Evolutionary conservation across 2,888 invertebrate species (phyloP).

Genomic region (Torymus tubicola): DNA sequence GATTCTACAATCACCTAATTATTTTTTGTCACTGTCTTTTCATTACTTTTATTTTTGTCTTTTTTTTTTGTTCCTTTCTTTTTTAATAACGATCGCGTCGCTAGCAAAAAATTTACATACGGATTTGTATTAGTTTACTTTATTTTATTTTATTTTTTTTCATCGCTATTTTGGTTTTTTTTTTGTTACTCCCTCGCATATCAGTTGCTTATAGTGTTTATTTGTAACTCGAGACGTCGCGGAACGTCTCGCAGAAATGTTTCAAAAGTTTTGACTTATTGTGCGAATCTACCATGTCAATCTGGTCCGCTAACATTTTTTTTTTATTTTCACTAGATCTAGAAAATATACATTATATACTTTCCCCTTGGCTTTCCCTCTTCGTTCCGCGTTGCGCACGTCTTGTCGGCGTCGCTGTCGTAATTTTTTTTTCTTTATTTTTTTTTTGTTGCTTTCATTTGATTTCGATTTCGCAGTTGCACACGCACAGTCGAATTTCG

Average conservation of each 20-base stretch:
- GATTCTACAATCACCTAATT: constrained; percentile 13
- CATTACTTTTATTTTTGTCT: background rate
- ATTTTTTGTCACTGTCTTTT: background rate
- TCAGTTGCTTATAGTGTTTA: constrained; percentile 13
- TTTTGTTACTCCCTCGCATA: background rate
- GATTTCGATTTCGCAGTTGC: constrained; percentile 15
- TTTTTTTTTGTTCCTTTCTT: background rate
- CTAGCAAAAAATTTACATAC: constrained; percentile 32
- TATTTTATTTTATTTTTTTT: background rate
- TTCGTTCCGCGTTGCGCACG: background rate
- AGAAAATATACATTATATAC: constrained; percentile 58
- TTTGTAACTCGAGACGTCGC: constrained; percentile 41
- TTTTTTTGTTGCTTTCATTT: constrained; percentile 29
- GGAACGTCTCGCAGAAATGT: constrained; percentile 37
- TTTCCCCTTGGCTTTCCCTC: constrained; percentile 51
- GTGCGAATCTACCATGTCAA: constrained; percentile 57
- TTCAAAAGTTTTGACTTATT: constrained; percentile 57
- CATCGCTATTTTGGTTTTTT: background rate
- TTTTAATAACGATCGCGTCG: constrained; percentile 21
- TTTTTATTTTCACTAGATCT: constrained; percentile 55
- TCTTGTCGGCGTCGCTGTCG: background rate
- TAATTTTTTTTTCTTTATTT: constrained; percentile 32
- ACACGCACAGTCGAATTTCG: constrained; percentile 17
- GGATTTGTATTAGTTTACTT: constrained; percentile 8
- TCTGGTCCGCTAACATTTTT: constrained; percentile 58